Evolutionary conservation across 2,113 vertebrate species (phyloP), one percentile per base, ranked within the genome.

Genomic region (Aspidoscelis tigris): DNA sequence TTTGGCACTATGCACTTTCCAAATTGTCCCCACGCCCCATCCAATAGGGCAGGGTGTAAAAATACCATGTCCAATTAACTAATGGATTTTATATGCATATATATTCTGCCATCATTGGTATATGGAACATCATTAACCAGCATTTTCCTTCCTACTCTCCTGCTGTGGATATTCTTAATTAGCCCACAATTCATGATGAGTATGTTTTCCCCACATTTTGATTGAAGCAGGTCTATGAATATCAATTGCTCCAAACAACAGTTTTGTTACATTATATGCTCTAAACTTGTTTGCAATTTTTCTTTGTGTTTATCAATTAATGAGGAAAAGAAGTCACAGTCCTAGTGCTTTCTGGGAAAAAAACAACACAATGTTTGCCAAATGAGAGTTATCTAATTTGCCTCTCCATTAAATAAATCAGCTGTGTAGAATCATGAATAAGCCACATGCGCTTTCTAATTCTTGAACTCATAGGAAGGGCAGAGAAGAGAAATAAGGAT

Each of bases 371-470:
- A 33, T 61, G 41, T 41, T 72, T 71, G 68, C 26, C 53, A 64
- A 72, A 78, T 84, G 44, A 44, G 76, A 64, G 44, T 78, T 64
- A 71, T 78, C 68, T 16, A 33, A 21, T 65, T 39, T 78, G 68
- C n/a, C 18, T 84, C 39, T 44, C 41, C 61, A 33, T 84, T 71
- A 64, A n/a, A 72, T 64, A 39, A 47, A 78, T 78, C 55, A 78
- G 39, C 68, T 72, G 21, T 50, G 53, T 72, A 14, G 66, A 64
- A 69, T 44, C 39, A 64, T 50, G 83, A 72, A 68, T 47, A 64
- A 44, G 55, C 21, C 26, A 18, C 41, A 2, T n/a, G 55, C 53
- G 21, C 77, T 84, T 78, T 78, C 33, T 70, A 47, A 33, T 33
- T 33, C 33, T 33, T 33, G 33, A 33, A 1, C 33, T 33, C 33